A percentile compares a stretch with the other conserved stretches of the same genome.
These are phyloP conservation scores for Oreochromis grahami DNA, from an alignment of 2,797 vertebrate genomes.

Conservation along the genomic window DNA sequence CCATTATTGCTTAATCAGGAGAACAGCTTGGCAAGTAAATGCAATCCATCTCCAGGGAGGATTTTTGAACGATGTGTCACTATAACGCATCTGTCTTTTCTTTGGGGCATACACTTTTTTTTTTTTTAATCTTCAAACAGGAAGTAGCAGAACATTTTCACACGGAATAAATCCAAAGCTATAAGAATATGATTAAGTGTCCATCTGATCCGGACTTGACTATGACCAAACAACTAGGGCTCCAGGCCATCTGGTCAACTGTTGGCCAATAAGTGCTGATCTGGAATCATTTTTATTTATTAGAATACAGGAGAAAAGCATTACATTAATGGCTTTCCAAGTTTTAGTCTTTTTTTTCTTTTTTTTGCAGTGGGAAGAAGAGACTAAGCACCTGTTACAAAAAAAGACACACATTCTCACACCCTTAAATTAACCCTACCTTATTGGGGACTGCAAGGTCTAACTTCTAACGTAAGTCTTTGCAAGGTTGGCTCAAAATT, in stretches of 20 bases:
- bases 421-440: neutral
- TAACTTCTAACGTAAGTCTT: neutral
- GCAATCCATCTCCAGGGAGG: slow-evolving; percentile 23
- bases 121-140: neutral
- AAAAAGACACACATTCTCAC: neutral
- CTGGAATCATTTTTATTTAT: neutral
- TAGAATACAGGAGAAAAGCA: neutral
- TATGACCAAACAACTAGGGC: neutral
- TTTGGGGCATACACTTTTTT: neutral
- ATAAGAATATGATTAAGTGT: neutral
- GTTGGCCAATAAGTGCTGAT: neutral
- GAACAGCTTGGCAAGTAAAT: slow-evolving; percentile 31
- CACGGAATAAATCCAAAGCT: neutral
- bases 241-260: neutral
- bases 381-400: neutral
- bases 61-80: neutral
- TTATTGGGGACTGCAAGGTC: neutral
- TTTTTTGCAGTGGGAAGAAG: neutral
- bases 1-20: slow-evolving; percentile 23
- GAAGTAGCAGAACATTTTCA: neutral
- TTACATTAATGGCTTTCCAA: neutral
- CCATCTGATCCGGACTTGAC: neutral
- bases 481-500: neutral
- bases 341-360: neutral
- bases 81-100: slow-evolving; percentile 6